Conservation (phyloP, 2,888 invertebrate species). For the Ochropleura plecta region DNA sequence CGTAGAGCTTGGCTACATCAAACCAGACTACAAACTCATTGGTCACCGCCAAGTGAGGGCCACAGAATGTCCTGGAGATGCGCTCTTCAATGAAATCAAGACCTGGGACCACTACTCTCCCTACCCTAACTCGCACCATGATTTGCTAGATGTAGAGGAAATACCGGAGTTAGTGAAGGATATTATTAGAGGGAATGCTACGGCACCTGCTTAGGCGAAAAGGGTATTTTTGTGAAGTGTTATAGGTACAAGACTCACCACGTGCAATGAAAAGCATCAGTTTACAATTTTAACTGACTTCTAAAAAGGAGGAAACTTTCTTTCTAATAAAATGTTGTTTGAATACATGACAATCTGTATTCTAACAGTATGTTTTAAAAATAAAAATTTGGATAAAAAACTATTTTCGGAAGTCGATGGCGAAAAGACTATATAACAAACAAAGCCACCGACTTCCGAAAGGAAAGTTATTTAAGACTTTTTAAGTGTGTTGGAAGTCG, state of each 20-base stretch:
- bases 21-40: slow-evolving; percentile 71
- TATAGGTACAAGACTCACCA: not conserved
- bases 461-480: too few species aligned
- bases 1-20: slow-evolving; percentile 91
- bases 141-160: slow-evolving; percentile 61
- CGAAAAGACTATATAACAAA: too few species aligned
- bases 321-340: too few species aligned
- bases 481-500: too few species aligned
- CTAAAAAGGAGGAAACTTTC: too few species aligned
- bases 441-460: too few species aligned
- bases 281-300: not conserved
- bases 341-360: too few species aligned
- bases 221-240: not conserved
- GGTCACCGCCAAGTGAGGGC: slow-evolving; percentile 77
- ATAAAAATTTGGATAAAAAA: too few species aligned
- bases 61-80: slow-evolving; percentile 92
- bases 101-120: slow-evolving; percentile 90
- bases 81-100: slow-evolving; percentile 91
- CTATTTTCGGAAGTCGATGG: too few species aligned
- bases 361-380: too few species aligned
- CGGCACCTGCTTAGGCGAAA: not conserved
- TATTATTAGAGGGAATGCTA: slow-evolving; percentile 41
- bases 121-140: slow-evolving; percentile 67
- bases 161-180: slow-evolving; percentile 50
- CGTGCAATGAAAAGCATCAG: not conserved